Evolutionary conservation across 2,888 invertebrate genomes (phyloP).

Genomic region (Drosophila austrosaltans): DNA sequence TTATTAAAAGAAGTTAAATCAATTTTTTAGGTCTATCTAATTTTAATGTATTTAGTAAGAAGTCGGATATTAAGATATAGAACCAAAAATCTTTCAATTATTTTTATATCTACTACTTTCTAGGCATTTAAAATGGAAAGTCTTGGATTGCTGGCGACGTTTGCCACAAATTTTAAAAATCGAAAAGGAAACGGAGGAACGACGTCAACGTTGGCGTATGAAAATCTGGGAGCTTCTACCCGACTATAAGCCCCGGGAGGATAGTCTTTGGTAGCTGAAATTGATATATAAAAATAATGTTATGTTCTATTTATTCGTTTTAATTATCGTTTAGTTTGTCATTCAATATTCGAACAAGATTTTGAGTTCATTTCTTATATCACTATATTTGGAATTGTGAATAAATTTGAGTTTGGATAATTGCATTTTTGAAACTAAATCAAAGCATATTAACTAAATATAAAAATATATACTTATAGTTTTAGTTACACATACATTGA

Average conservation of each 20-base stretch:
- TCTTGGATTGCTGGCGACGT: slow-evolving; percentile 86
- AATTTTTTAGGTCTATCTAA: too few relatives aligned
- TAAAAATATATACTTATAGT: slow-evolving; percentile 29
- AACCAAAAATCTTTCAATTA: too few relatives aligned
- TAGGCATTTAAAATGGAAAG: slow-evolving; percentile 84
- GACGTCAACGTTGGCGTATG: slow-evolving; percentile 88
- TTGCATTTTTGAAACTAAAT: slow-evolving; percentile 21
- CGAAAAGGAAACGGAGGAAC: slow-evolving; percentile 87
- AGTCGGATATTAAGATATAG: not conserved
- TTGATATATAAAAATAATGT: slow-evolving; percentile 5
- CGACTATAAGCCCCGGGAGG: slow-evolving; percentile 86
- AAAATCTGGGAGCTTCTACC: slow-evolving; percentile 89
- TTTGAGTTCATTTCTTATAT: slow-evolving; percentile 9
- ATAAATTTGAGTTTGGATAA: slow-evolving; percentile 28
- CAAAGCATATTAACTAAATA: slow-evolving; percentile 31
- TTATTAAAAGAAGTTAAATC: too few relatives aligned
- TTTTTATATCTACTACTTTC: not conserved
- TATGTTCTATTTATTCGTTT: slow-evolving; percentile 7
- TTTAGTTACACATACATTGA: slow-evolving; percentile 36
- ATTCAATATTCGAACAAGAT: not conserved
- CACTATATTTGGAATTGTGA: slow-evolving; percentile 24
- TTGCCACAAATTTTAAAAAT: slow-evolving; percentile 87
- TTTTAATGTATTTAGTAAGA: too few relatives aligned
- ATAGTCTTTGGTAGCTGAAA: slow-evolving; percentile 63
- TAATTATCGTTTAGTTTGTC: slow-evolving; percentile 19